Conservation (phyloP, 2,113 vertebrate genomes). For the Microcebus tavaratra region DNA sequence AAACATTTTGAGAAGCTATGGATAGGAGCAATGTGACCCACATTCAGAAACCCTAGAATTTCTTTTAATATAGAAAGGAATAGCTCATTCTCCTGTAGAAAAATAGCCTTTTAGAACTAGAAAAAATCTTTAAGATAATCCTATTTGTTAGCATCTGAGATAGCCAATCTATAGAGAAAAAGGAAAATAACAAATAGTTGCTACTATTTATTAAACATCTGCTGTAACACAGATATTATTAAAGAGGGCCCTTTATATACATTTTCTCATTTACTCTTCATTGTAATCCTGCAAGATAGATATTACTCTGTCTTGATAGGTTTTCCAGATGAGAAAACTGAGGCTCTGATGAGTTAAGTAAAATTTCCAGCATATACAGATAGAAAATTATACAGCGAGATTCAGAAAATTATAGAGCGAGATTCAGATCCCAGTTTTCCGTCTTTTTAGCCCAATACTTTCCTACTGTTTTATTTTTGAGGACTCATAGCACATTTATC, state of each 20-base stretch:
- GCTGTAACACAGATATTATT: neutral
- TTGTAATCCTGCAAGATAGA: neutral
- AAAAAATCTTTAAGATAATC: constrained; percentile 13
- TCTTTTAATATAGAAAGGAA: constrained; percentile 25
- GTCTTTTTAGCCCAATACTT: neutral
- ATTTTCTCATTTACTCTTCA: constrained; percentile 29
- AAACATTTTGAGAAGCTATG: constrained; percentile 38
- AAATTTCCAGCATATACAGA: neutral
- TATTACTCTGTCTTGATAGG: neutral
- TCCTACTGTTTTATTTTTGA: neutral
- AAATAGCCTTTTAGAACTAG: constrained; percentile 28
- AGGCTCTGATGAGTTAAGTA: neutral
- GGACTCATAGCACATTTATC: neutral
- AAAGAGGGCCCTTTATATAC: neutral
- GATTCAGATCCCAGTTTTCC: neutral
- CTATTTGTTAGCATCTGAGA: neutral
- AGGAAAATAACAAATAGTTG: neutral
- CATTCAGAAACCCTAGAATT: constrained; percentile 31
- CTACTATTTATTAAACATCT: neutral
- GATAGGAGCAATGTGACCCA: neutral
- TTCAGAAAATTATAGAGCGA: constrained; percentile 16
- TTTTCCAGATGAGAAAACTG: constrained; percentile 2
- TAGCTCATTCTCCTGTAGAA: neutral
- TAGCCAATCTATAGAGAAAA: neutral
- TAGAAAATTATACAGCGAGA: neutral